Evolutionary conservation across 2,113 vertebrate species (phyloP).

Genomic region (Salvelinus sp.): DNA sequence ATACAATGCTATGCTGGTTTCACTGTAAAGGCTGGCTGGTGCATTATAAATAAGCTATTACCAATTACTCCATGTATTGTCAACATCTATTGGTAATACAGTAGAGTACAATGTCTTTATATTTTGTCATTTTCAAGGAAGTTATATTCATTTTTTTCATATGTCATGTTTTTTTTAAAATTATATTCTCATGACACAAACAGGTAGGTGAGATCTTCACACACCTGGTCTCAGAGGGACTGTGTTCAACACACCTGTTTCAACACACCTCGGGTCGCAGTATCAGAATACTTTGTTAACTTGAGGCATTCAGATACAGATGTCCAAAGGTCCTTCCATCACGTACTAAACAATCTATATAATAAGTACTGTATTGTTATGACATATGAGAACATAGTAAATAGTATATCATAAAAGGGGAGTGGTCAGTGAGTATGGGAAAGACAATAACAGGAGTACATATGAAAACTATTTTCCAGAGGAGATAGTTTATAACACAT

Average conservation of each 20-base stretch:
- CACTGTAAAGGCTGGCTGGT: constrained; percentile 56
- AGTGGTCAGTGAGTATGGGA: constrained; percentile 24
- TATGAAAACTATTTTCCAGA: constrained; percentile 14
- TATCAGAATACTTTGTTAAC: too few relatives aligned
- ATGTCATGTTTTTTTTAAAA: not conserved
- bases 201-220: constrained; percentile 22
- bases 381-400: not conserved
- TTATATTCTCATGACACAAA: constrained; percentile 8
- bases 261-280: not conserved
- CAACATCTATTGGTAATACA: constrained; percentile 44
- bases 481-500: constrained; percentile 20
- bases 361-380: not conserved
- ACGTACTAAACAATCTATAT: not conserved
- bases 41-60: constrained; percentile 69
- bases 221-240: not conserved
- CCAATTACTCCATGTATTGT: too few relatives aligned
- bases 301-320: not conserved
- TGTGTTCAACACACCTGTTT: not conserved
- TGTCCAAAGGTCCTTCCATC: not conserved
- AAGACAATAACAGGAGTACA: constrained; percentile 22
- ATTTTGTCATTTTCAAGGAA: constrained; percentile 27
- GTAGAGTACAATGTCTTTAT: constrained; percentile 50
- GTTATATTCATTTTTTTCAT: constrained; percentile 7
- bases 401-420: not conserved
- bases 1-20: constrained; percentile 69